Percentiles rank a stretch among this genome's conserved stretches.
Evolutionary conservation across 2,113 vertebrate genomes (phyloP).

Genomic region (Pluvialis apricaria): DNA sequence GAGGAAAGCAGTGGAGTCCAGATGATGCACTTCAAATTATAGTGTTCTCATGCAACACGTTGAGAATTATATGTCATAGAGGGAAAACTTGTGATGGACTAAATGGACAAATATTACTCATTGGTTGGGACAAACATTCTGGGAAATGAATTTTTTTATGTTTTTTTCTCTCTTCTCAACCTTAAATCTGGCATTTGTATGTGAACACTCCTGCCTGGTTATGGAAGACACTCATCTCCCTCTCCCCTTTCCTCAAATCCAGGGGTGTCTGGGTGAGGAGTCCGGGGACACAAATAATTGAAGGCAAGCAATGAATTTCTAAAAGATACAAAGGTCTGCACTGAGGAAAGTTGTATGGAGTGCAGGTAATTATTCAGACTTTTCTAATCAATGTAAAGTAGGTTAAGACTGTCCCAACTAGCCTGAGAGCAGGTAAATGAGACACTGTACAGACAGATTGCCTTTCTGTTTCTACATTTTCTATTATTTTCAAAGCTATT

Average conservation of each 20-base stretch:
- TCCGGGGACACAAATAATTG: neutral
- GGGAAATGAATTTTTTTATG: neutral
- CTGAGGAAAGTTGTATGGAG: neutral
- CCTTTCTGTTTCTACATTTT: neutral
- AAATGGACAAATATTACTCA: conserved; percentile 22
- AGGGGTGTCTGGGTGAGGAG: neutral
- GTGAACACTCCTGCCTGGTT: neutral
- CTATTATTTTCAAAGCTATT: neutral
- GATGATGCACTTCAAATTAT: conserved; percentile 32
- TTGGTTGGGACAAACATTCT: neutral
- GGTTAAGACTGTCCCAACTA: neutral
- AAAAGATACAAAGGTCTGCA: neutral
- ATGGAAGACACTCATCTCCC: neutral
- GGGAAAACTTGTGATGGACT: neutral
- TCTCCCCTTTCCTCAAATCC: neutral
- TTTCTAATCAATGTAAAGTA: neutral
- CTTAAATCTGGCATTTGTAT: neutral
- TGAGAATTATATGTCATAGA: conserved; percentile 3
- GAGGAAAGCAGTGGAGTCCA: neutral
- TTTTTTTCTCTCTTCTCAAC: neutral
- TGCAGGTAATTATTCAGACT: neutral
- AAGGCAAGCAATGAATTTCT: neutral
- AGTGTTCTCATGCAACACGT: conserved; percentile 23
- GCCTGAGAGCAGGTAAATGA: neutral
- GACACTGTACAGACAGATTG: neutral